Base-by-base conservation (phyloP, 2,888 invertebrate genomes). In the Thumatha senex region DNA sequence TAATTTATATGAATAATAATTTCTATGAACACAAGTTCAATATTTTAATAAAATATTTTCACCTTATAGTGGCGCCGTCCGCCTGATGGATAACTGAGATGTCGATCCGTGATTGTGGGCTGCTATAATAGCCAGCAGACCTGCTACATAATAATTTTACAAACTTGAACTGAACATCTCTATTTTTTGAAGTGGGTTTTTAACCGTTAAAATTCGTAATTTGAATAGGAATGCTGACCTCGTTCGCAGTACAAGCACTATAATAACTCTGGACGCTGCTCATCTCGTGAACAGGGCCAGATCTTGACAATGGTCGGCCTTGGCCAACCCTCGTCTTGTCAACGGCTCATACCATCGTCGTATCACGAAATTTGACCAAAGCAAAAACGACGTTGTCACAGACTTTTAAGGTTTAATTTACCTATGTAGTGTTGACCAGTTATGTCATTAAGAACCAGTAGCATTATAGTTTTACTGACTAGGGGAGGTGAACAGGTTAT, bases 241-340 rank as follows among this genome's bases (percentile, higher is more conserved):
- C 41, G 41, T 57, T 54, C 40, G 46, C 43, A 46, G 42, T 15
- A 46, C 31, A 51, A 43, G 43, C 39, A 36, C 30, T 52, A 41
- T 55, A 57, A 46, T 54, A 54, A 31, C 5, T 24, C 47, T 53
- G 53, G 45, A 38, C 14, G 46, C 56, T 51, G 54, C 58, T 61
- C 60, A 63, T 58, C 61, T 54, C 55, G 56, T 59, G 65, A 63
- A 67, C 64, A 52, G 63, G 60, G 68, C 77, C 80, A 82, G 80
- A 76, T 81, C 76, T 76, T 67, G 70, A 88, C 86, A 89, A 87
- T 84, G 73, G 63, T 58, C 75, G 89, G 73, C 89, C 89, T 89
- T 90, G 89, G 82, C 64, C 78, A 78, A 76, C 88, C 89, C 89
- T 86, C 83, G 67, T 64, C 72, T 72, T 67, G 35, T 57, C 63